Base-by-base conservation (phyloP, 2,888 invertebrate genomes). In the Chloroclysta siterata region DNA sequence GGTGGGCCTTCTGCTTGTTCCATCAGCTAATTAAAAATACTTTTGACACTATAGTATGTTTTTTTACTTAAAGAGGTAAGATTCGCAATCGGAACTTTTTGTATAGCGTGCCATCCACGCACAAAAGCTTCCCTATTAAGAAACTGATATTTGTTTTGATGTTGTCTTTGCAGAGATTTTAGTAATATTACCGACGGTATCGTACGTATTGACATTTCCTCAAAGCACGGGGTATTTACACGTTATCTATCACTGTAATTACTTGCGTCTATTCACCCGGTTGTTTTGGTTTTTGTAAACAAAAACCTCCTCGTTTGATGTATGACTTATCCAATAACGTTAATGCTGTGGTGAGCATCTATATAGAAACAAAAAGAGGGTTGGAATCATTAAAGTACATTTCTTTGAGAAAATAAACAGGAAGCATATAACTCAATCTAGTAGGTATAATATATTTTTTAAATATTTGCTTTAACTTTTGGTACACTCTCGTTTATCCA, bases 291-390 rank as follows among this genome's bases (percentile, higher is more conserved):
- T 83, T 84, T 88, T 90, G 89, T 89, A 87, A 88, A n/a, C n/a
- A n/a, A n/a, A n/a, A n/a, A 80, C 75, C 72, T 72, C 70, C 56
- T 64, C 81, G 77, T 89, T 91, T 91, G 92, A 92, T 90, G 88
- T 90, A 81, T 80, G 75, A 75, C 85, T 91, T 89, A 92, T 90
- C 90, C 89, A 91, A 91, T 91, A 90, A 87, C 70, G 84, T 83
- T 88, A 90, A 90, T 90, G 90, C 85, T 74, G n/a, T 53, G 36
- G 55, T 47, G 60, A 47, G 51, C 51, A 65, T 57, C 56, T 65
- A 33, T 7, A 0, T 51, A 48, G 17, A 6, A 8, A 15, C 60
- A 29, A 51, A 22, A 3, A 60, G 41, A 50, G 51, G 54, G 39
- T 33, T 39, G 36, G 11, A 39, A 39, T 39, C 36, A 39, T 3